Base-by-base conservation (phyloP, 2,113 vertebrate species). In the Oxyruncus cristatus region DNA sequence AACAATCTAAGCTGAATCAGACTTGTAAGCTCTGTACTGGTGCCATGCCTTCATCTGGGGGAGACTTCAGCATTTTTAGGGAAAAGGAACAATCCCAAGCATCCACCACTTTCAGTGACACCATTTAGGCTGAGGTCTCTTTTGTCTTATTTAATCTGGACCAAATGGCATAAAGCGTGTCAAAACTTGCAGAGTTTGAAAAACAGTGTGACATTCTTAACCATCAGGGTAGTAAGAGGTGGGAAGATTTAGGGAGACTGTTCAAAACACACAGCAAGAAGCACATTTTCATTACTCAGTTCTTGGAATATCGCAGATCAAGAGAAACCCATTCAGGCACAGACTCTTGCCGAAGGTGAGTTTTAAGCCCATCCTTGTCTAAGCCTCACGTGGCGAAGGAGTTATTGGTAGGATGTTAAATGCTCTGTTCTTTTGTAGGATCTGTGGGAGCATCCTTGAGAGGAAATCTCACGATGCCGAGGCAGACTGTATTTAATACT, bases 1-100 rank as follows among this genome's bases (percentile, higher is more conserved):
- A 98, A 97, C 93, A 96, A 65, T 56, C 70, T 22, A 92, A 92
- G 77, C 78, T 73, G 97, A 89, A 85, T 75, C 91, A 80, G n/a
- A 21, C 5, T 20, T 10, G 46, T 37, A 86, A 87, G 73, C 68
- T 39, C 37, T 73, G 79, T 10, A 5, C 3, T 58, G 39, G 63
- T 83, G 52, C 26, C 28, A 15, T 76, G 47, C 32, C 66, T 82
- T 73, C 49, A 6, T 61, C 27, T 53, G 28, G 32, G 26, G 39
- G 26, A 84, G 11, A 21, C 4, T n/a, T 72, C n/a, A 39, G 35
- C 11, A 15, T 44, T 91, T 92, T 16, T 55, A 84, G 56, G 32
- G 74, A 37, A 76, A 66, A 49, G 6, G 44, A 63, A 44, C 11
- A 46, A 68, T 42, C 68, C 59, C 50, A 49, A 89, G 8, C 17